Conservation (phyloP, 2,113 vertebrate species). For the Xiphophorus maculatus region DNA sequence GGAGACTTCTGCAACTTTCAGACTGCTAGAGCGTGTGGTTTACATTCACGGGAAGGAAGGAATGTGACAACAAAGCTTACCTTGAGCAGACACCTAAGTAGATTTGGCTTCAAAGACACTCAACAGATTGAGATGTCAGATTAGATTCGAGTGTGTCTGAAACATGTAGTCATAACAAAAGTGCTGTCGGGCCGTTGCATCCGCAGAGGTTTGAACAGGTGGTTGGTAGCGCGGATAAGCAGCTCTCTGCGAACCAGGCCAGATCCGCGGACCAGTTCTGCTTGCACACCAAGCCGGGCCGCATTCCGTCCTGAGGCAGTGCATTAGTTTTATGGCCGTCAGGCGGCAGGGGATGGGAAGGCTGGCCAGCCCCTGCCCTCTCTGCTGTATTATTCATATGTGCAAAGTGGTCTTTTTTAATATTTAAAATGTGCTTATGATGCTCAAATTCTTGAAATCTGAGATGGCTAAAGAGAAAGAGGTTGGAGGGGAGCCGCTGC, state of each 20-base stretch:
- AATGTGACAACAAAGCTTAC: constrained; percentile 59
- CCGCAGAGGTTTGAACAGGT: constrained; percentile 63
- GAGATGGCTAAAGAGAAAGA: constrained; percentile 57
- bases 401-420: constrained; percentile 86
- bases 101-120: constrained; percentile 69
- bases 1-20: constrained; percentile 27
- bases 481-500: constrained; percentile 57
- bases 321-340: constrained; percentile 83
- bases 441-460: constrained; percentile 75
- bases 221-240: constrained; percentile 38
- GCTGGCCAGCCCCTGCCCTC: constrained; percentile 76
- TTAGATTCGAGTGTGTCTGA: constrained; percentile 69
- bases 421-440: constrained; percentile 87
- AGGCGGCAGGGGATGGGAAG: constrained; percentile 75
- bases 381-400: constrained; percentile 84
- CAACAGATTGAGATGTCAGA: constrained; percentile 75
- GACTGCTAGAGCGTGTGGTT: constrained; percentile 3
- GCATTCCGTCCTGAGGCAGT: constrained; percentile 70
- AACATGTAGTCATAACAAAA: constrained; percentile 72
- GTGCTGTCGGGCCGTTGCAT: constrained; percentile 65
- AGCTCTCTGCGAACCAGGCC: constrained; percentile 40
- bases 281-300: constrained; percentile 49
- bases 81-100: constrained; percentile 56
- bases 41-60: constrained; percentile 37
- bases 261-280: constrained; percentile 48